These are phyloP conservation scores for Drosophila macrospina DNA, from an alignment of 2,888 invertebrate genomes.

Conservation along the genomic window DNA sequence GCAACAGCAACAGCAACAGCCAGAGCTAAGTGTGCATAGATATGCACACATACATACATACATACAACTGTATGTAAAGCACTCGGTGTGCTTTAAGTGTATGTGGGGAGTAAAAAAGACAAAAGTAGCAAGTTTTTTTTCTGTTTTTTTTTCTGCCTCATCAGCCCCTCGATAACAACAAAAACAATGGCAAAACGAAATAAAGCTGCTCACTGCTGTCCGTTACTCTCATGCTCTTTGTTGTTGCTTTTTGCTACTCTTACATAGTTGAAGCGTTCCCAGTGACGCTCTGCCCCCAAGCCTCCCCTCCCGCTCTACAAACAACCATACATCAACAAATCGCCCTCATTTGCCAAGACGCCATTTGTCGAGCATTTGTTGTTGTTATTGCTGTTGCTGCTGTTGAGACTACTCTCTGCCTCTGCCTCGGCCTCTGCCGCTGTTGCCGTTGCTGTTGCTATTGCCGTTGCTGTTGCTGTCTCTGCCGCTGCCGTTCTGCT, in stretches of 20 bases:
- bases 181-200: conserved; percentile 42
- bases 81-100: conserved; percentile 12
- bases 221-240: conserved; percentile 28
- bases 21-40: conserved; percentile 28
- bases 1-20: conserved; percentile 36
- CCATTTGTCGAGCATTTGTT: conserved; percentile 69
- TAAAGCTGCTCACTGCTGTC: conserved; percentile 44
- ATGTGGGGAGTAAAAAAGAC: conserved; percentile 50
- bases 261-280: conserved; percentile 37
- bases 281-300: conserved; percentile 15
- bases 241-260: conserved; percentile 45
- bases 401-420: conserved; percentile 37
- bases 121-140: conserved; percentile 45
- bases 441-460: neutral
- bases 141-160: conserved; percentile 56
- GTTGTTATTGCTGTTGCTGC: conserved; percentile 26
- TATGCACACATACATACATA: neutral
- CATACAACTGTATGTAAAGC: conserved; percentile 6
- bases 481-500: conserved; percentile 73
- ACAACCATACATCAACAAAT: conserved; percentile 30
- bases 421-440: neutral
- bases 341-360: conserved; percentile 68
- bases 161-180: conserved; percentile 56
- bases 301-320: conserved; percentile 5
- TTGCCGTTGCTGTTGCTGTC: conserved; percentile 6